Evolutionary conservation across 2,797 vertebrate genomes (phyloP).

Genomic region (Oryzias dopingdopingensis): DNA sequence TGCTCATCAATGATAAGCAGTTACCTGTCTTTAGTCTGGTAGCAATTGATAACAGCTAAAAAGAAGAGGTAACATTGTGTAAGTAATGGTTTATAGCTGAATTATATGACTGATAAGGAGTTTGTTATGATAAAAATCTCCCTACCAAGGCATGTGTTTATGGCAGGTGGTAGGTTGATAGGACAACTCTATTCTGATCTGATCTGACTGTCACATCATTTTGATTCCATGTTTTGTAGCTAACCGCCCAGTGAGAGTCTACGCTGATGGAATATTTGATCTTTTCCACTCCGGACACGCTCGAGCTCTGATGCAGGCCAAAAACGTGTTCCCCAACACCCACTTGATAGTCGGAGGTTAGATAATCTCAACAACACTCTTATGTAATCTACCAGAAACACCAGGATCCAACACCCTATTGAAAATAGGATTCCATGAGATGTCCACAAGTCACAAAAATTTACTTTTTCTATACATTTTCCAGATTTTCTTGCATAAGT

Average conservation of each 20-base stretch:
- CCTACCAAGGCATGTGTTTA: too few relatives aligned
- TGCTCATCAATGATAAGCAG: background rate
- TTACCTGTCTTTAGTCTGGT: background rate
- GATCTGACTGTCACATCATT: background rate
- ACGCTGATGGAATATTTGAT: constrained; percentile 98
- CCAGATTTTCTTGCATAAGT: too few relatives aligned
- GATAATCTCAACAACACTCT: background rate
- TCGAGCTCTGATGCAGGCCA: constrained; percentile 98
- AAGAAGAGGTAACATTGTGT: background rate
- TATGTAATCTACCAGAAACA: too few relatives aligned
- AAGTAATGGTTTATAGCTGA: constrained; percentile 8
- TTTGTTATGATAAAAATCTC: background rate
- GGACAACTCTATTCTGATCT: background rate
- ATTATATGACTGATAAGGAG: background rate
- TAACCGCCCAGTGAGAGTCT: constrained; percentile 92
- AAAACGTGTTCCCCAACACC: constrained; percentile 96
- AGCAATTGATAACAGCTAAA: background rate
- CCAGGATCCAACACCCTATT: too few relatives aligned
- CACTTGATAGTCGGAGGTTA: constrained; percentile 96
- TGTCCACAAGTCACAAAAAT: too few relatives aligned
- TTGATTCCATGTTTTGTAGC: constrained; percentile 63
- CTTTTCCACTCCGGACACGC: constrained; percentile 98
- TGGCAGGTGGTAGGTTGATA: background rate
- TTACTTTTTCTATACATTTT: too few relatives aligned
- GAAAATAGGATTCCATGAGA: too few relatives aligned